Evolutionary conservation across 2,797 vertebrate genomes (phyloP).

Genomic region (Paedocypris micromegethes): DNA sequence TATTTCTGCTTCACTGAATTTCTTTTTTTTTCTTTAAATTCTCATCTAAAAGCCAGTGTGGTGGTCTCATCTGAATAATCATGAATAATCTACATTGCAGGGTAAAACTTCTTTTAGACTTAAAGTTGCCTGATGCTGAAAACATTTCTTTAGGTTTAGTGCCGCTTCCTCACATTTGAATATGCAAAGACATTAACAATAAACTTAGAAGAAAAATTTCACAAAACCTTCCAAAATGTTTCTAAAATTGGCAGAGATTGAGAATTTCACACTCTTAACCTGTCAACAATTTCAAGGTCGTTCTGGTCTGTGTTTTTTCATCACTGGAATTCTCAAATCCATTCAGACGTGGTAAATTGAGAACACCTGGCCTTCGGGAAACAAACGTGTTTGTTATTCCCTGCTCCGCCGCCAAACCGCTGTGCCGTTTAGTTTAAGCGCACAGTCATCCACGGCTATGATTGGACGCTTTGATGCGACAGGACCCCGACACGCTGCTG

Average conservation of each 20-base stretch:
- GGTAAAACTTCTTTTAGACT: too few species aligned
- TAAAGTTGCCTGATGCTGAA: too few species aligned
- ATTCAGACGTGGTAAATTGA: slow-evolving; percentile 9
- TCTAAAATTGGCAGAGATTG: not conserved
- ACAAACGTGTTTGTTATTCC: not conserved
- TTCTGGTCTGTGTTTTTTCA: not conserved
- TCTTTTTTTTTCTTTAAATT: too few species aligned
- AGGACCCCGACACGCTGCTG: not conserved
- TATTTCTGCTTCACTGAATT: too few species aligned
- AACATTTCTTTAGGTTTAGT: too few species aligned
- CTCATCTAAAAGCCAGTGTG: too few species aligned
- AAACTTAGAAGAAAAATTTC: too few species aligned
- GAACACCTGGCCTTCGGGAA: slow-evolving; percentile 12
- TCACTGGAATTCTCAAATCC: slow-evolving; percentile 1
- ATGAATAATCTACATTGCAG: too few species aligned
- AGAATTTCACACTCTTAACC: not conserved
- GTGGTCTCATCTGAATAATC: too few species aligned
- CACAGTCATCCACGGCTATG: not conserved
- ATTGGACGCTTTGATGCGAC: not conserved
- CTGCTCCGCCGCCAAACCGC: not conserved
- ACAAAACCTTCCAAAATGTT: not conserved
- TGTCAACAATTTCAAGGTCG: not conserved
- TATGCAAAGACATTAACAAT: too few species aligned
- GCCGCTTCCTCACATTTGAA: too few species aligned
- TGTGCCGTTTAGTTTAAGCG: not conserved